A percentile compares a stretch with the other conserved stretches of the same genome.
Evolutionary conservation across 2,888 invertebrate genomes (phyloP).

Genomic region (Rhodophaea formosa): DNA sequence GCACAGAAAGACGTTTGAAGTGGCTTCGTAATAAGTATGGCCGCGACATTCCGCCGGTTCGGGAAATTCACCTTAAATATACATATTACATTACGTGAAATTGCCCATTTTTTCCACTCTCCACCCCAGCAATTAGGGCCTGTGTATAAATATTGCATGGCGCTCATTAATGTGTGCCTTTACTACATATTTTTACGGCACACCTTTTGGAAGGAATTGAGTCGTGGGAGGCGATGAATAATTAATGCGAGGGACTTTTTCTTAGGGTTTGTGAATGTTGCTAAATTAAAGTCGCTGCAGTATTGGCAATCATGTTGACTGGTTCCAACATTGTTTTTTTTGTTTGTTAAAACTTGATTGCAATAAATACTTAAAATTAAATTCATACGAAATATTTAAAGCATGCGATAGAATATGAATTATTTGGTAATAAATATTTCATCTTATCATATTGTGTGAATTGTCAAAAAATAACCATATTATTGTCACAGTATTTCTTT

Average conservation of each 20-base stretch:
- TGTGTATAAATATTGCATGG: slow-evolving; percentile 81
- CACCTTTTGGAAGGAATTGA: slow-evolving; percentile 60
- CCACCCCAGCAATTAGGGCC: slow-evolving; percentile 81
- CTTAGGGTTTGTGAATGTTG: slow-evolving; percentile 39
- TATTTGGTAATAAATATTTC: no score
- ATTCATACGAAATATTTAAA: no score
- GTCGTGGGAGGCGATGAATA: slow-evolving; percentile 71
- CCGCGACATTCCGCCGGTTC: slow-evolving; percentile 73
- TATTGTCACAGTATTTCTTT: no score
- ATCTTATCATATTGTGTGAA: no score
- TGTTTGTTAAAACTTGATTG: no score
- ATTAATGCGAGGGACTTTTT: slow-evolving; percentile 65
- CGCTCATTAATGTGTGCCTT: slow-evolving; percentile 77
- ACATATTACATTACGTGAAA: slow-evolving; percentile 82
- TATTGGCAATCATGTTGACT: not conserved
- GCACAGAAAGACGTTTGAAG: slow-evolving; percentile 71
- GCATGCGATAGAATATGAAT: no score
- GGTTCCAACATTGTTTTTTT: not conserved
- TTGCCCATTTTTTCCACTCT: slow-evolving; percentile 82
- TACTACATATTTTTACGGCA: slow-evolving; percentile 74
- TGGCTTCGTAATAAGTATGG: slow-evolving; percentile 72
- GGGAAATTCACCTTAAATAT: slow-evolving; percentile 77
- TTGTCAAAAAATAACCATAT: no score
- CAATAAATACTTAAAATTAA: no score
- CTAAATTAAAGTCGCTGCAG: slow-evolving; percentile 20